Percentiles rank a stretch among this genome's conserved stretches.
Conservation (phyloP, 2,113 vertebrate genomes). For the Sula dactylatra region DNA sequence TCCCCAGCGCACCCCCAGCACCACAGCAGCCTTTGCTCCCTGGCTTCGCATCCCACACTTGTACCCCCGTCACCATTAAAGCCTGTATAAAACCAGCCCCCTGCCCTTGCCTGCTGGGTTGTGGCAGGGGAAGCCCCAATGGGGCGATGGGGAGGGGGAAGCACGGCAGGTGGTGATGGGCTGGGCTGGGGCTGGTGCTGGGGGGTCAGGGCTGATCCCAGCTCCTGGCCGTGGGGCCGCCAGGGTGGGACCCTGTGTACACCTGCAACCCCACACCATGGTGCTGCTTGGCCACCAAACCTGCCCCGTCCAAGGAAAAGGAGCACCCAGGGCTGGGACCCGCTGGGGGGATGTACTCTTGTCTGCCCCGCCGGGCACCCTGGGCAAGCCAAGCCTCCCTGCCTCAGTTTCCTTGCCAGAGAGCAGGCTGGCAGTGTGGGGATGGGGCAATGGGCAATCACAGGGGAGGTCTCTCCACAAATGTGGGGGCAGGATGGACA, state of each 20-base stretch:
- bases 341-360: not conserved
- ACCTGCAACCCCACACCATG: fast-evolving
- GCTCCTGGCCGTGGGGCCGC: not conserved
- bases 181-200: not conserved
- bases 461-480: not conserved
- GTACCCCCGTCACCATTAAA: not conserved
- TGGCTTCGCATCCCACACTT: not conserved
- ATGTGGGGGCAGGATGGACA: not conserved
- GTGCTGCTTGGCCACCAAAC: not conserved
- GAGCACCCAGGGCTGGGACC: not conserved
- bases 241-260: fast-evolving
- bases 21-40: fast-evolving
- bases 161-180: fast-evolving
- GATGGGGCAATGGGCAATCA: fast-evolving
- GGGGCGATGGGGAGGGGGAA: fast-evolving
- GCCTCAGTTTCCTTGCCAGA: not conserved
- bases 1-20: not conserved
- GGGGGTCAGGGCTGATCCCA: not conserved
- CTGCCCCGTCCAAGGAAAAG: not conserved
- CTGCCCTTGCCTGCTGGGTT: not conserved
- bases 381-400: not conserved
- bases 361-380: not conserved
- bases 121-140: fast-evolving
- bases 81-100: not conserved
- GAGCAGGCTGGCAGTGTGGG: not conserved